Evolutionary conservation across 1,140 invertebrate species (phyloP).

Genomic region (Chrysoperla carnea): DNA sequence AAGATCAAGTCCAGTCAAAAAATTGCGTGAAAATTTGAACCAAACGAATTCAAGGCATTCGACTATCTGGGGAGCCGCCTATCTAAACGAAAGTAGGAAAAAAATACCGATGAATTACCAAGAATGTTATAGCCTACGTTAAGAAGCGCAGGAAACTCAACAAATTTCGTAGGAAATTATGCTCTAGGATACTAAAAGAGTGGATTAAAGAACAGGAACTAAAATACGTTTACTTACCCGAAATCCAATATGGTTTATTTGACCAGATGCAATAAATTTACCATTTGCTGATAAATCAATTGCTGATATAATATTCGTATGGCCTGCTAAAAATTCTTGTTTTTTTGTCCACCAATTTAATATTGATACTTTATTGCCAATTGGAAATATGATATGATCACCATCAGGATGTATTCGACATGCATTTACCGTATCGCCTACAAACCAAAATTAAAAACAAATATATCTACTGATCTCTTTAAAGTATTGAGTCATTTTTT

Average conservation of each 20-base stretch:
- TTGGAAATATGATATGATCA: slow-evolving; percentile 58
- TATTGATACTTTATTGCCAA: slow-evolving; percentile 70
- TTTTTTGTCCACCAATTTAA: slow-evolving; percentile 51
- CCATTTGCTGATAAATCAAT: slow-evolving; percentile 57
- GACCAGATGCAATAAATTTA: slow-evolving; percentile 69
- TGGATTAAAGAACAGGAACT: too few species aligned
- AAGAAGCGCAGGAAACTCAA: too few species aligned
- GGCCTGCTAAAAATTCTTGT: slow-evolving; percentile 63
- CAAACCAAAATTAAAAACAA: slow-evolving; percentile 5
- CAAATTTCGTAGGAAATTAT: too few species aligned
- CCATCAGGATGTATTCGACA: slow-evolving; percentile 61
- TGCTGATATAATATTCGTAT: slow-evolving; percentile 68
- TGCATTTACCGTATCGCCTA: slow-evolving; percentile 48
- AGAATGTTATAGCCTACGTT: too few species aligned
- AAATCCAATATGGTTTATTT: slow-evolving; percentile 79
- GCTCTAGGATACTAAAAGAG: too few species aligned
- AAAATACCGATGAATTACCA: too few species aligned
- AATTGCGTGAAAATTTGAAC: too few species aligned
- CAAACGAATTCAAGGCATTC: too few species aligned
- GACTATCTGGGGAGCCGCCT: too few species aligned
- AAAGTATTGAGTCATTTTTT: slow-evolving; percentile 1
- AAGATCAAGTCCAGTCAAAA: too few species aligned
- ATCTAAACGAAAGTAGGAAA: too few species aligned
- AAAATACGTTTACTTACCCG: slow-evolving; percentile 43
- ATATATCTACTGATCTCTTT: neutral